These are phyloP conservation scores for Monodelphis domestica DNA, from an alignment of 2,797 vertebrate genomes.

Conservation along the genomic window DNA sequence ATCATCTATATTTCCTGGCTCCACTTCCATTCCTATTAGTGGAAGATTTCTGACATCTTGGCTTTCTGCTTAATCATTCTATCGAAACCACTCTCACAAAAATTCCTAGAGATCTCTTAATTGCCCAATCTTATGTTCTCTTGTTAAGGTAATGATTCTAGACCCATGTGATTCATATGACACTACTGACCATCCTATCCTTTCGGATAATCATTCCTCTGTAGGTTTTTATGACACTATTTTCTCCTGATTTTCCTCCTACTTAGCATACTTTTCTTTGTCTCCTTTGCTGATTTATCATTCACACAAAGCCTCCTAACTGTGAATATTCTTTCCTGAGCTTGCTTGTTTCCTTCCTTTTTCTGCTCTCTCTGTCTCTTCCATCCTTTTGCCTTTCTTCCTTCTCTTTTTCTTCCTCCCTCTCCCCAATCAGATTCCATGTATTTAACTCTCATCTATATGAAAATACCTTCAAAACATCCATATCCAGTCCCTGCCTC, in stretches of 20 bases:
- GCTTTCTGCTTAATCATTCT: neutral
- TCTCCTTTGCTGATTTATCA: neutral
- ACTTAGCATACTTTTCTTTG: neutral
- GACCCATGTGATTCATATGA: neutral
- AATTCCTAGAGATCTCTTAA: neutral
- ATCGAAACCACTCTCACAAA: neutral
- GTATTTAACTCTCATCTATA: too few species aligned
- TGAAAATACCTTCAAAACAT: too few species aligned
- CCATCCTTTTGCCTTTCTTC: too few species aligned
- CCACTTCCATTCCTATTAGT: neutral
- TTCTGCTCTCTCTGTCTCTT: too few species aligned
- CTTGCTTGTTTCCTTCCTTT: too few species aligned
- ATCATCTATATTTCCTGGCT: neutral
- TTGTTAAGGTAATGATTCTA: neutral
- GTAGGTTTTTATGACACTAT: neutral
- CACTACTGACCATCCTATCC: neutral
- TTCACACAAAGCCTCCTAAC: neutral
- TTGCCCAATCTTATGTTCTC: neutral
- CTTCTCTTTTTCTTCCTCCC: too few species aligned
- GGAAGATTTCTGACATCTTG: neutral
- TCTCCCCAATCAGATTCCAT: too few species aligned
- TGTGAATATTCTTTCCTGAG: neutral
- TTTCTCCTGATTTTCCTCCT: neutral
- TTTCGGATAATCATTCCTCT: neutral
- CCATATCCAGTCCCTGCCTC: too few species aligned